These are phyloP conservation scores for Pteronotus mesoamericanus DNA, from an alignment of 2,797 vertebrate genomes.

Conservation along the genomic window DNA sequence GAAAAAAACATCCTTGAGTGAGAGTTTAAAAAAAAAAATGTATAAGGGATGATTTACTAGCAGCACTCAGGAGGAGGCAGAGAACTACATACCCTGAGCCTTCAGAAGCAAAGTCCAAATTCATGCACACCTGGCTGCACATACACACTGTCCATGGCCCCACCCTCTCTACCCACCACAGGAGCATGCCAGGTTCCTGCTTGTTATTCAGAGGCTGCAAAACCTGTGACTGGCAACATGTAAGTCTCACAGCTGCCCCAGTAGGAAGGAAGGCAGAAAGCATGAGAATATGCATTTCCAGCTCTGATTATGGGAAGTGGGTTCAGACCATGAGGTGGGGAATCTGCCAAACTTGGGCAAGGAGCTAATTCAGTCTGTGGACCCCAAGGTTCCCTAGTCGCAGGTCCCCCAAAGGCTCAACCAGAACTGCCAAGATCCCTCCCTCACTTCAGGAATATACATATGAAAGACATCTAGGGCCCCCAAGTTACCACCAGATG, in stretches of 20 bases:
- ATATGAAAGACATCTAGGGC: not conserved
- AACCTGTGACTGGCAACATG: not conserved
- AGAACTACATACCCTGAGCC: not conserved
- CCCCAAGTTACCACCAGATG: too few relatives aligned
- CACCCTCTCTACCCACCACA: not conserved
- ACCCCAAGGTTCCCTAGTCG: not conserved
- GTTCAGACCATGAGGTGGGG: not conserved
- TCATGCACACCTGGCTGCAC: not conserved
- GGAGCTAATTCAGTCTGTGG: not conserved
- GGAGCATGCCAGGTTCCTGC: not conserved
- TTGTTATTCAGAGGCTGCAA: not conserved
- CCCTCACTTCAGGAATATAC: too few relatives aligned
- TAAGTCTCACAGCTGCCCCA: not conserved
- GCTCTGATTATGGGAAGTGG: not conserved
- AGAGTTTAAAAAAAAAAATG: too few relatives aligned
- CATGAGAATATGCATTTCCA: not conserved
- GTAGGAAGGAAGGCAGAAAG: not conserved
- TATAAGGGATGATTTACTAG: not conserved
- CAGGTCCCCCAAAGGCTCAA: not conserved
- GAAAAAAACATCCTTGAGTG: too few relatives aligned
- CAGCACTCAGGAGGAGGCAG: not conserved
- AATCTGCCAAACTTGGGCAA: not conserved
- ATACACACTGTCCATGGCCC: fast-evolving
- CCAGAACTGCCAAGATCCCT: not conserved
- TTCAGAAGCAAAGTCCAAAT: not conserved